A percentile compares a stretch with the other conserved stretches of the same genome.
Evolutionary conservation across 2,888 invertebrate species (phyloP).

Genomic region (Papilio protenor): DNA sequence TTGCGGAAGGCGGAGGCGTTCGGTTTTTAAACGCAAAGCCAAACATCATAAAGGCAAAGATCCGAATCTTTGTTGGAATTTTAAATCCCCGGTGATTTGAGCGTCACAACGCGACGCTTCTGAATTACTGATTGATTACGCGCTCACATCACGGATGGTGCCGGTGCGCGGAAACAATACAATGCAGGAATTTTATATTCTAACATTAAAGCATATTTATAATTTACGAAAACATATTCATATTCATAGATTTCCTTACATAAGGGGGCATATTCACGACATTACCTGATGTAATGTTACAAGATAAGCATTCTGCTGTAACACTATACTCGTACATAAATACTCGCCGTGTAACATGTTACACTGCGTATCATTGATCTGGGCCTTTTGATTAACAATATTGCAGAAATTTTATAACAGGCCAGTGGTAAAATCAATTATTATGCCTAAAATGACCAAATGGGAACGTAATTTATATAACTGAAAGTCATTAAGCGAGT

Average conservation of each 20-base stretch:
- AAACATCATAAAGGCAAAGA: constrained; percentile 64
- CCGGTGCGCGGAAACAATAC: constrained; percentile 64
- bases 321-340: no score
- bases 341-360: no score
- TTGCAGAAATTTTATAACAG: not conserved
- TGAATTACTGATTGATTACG: constrained; percentile 83
- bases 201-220: constrained; percentile 1
- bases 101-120: constrained; percentile 70
- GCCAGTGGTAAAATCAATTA: constrained; percentile 28
- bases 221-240: not conserved
- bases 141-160: constrained; percentile 74
- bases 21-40: constrained; percentile 65
- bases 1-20: constrained; percentile 65
- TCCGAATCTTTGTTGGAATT: constrained; percentile 75
- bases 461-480: constrained; percentile 45
- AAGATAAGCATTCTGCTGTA: no score
- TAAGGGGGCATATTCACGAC: no score
- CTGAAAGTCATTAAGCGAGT: constrained; percentile 71
- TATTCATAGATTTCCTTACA: no score
- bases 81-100: constrained; percentile 74
- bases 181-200: constrained; percentile 30
- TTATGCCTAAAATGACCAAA: constrained; percentile 4
- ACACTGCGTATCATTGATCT: no score
- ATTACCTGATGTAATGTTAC: no score
- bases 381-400: no score